Evolutionary conservation across 1,140 invertebrate species (phyloP).

Genomic region (Scaptomyza montana): DNA sequence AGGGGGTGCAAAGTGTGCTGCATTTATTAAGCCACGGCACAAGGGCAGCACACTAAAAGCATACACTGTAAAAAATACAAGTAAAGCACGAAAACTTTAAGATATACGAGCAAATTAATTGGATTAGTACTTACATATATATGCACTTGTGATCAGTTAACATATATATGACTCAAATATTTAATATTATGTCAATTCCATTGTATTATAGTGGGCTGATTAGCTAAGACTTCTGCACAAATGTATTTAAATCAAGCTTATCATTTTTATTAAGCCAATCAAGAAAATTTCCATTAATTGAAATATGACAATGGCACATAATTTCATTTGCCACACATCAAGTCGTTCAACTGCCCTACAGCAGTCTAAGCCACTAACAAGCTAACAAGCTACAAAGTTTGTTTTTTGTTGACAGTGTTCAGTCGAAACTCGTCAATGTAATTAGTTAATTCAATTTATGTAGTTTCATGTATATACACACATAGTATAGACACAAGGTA

Average conservation of each 20-base stretch:
- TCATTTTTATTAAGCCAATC: no score
- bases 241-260: no score
- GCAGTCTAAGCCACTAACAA: not conserved
- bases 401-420: not conserved
- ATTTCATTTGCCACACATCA: conserved; percentile 1
- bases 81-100: no score
- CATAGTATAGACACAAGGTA: conserved; percentile 2
- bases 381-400: not conserved
- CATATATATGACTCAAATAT: no score
- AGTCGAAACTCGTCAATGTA: conserved; percentile 39
- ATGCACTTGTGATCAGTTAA: no score
- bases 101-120: no score
- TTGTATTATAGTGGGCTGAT: not conserved
- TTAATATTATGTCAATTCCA: not conserved
- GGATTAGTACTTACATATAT: no score
- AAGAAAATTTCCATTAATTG: no score
- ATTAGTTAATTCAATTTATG: conserved; percentile 72
- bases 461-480: conserved; percentile 72
- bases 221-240: no score
- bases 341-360: not conserved
- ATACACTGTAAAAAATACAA: no score
- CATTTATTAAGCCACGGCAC: not conserved
- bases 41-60: no score
- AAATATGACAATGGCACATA: not conserved
- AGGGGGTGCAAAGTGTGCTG: no score